These are phyloP conservation scores for Myrmecobius fasciatus DNA, from an alignment of 2,113 vertebrate species.

Conservation along the genomic window DNA sequence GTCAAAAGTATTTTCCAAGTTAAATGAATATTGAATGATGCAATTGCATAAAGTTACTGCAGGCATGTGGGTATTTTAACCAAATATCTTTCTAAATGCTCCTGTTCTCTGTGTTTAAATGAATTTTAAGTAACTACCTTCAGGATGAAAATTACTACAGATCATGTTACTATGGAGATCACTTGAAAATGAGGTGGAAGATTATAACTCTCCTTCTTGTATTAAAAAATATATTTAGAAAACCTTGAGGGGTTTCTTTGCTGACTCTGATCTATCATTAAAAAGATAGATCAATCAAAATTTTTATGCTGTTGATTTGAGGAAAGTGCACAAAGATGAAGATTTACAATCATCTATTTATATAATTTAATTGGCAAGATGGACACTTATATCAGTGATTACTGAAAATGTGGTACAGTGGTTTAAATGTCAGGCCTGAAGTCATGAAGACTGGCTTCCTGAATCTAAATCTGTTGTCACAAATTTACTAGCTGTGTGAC, in stretches of 20 bases:
- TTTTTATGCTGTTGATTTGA: conserved; percentile 35
- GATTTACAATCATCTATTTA: conserved; percentile 38
- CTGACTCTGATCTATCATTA: conserved; percentile 54
- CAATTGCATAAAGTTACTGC: conserved; percentile 32
- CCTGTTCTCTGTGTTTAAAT: conserved; percentile 36
- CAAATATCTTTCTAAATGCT: conserved; percentile 50
- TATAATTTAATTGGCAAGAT: neutral
- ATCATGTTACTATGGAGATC: conserved; percentile 69
- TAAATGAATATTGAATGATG: conserved; percentile 42
- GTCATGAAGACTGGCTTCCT: neutral
- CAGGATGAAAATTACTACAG: conserved; percentile 58
- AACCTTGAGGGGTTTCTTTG: conserved; percentile 54
- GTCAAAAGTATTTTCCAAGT: neutral
- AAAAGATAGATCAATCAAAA: conserved; percentile 54
- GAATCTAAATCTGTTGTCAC: neutral
- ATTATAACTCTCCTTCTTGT: conserved; percentile 63
- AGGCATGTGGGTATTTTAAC: conserved; percentile 55
- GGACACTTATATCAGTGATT: conserved; percentile 35
- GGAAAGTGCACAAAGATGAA: conserved; percentile 44
- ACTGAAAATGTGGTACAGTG: neutral
- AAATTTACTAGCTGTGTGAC: neutral
- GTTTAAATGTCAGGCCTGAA: neutral
- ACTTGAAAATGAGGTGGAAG: conserved; percentile 60
- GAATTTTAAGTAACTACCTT: conserved; percentile 69
- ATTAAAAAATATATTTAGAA: conserved; percentile 62